phyloP scores from a whole-genome alignment of 2,888 invertebrate genomes.

The Xanthia icteritia region DNA sequence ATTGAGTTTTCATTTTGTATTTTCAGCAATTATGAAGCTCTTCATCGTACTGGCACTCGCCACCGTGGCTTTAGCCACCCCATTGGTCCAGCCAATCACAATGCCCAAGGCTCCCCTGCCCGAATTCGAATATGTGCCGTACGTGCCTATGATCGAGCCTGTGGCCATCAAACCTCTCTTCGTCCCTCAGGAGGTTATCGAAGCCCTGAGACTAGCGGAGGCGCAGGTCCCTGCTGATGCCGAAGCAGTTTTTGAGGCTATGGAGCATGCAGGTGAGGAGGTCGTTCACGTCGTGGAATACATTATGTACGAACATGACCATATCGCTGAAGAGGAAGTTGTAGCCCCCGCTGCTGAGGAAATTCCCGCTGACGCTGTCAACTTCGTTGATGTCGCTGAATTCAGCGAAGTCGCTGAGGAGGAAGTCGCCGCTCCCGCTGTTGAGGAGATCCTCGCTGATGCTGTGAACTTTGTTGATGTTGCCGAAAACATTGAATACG shows the following conservation, averaged over 20 bases:
- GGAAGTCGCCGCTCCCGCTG: conserved; percentile 4
- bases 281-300: conserved; percentile 38
- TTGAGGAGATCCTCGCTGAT: conserved; percentile 19
- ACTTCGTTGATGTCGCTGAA: conserved; percentile 40
- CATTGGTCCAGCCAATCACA: conserved; percentile 54
- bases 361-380: conserved; percentile 30
- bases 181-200: conserved; percentile 63
- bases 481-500: conserved; percentile 13
- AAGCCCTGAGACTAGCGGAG: conserved; percentile 39
- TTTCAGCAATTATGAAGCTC: conserved; percentile 82
- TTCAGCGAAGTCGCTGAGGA: conserved; percentile 19
- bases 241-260: conserved; percentile 31
- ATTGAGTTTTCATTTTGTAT: conserved; percentile 19
- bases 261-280: conserved; percentile 11
- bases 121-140: conserved; percentile 23
- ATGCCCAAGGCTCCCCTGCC: conserved; percentile 61
- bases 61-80: conserved; percentile 75
- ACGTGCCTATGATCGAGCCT: conserved; percentile 36
- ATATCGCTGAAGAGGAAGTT: conserved; percentile 17
- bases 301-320: conserved; percentile 18
- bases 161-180: conserved; percentile 59
- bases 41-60: conserved; percentile 77
- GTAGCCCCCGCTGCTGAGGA: conserved; percentile 24
- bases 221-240: conserved; percentile 30
- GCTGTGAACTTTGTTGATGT: conserved; percentile 24